These are phyloP conservation scores for Corythaeola cristata DNA, from an alignment of 2,113 vertebrate species.

Conservation along the genomic window DNA sequence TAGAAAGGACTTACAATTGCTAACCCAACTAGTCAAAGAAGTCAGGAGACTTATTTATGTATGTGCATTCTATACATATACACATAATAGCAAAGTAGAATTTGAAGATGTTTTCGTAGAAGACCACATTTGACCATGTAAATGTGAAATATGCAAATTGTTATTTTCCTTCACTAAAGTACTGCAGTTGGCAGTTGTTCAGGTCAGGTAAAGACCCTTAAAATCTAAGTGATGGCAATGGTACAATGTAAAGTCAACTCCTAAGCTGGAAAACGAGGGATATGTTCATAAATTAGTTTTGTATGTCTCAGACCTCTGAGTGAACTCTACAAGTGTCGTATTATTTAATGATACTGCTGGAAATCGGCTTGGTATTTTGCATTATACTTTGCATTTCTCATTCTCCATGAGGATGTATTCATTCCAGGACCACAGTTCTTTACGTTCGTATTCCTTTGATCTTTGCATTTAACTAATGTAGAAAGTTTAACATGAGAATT, in stretches of 20 bases:
- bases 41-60: neutral
- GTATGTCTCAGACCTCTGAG: neutral
- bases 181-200: neutral
- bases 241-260: neutral
- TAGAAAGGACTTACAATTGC: neutral
- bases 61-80: neutral
- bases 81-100: neutral
- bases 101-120: neutral
- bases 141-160: neutral
- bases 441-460: neutral
- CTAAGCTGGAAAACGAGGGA: neutral
- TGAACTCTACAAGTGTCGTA: neutral
- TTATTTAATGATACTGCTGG: neutral
- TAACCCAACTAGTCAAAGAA: neutral
- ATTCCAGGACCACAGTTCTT: neutral
- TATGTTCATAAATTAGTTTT: neutral
- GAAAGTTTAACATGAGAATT: neutral
- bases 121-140: neutral
- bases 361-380: neutral
- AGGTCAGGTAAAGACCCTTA: neutral
- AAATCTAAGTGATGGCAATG: neutral
- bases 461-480: neutral
- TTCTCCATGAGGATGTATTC: neutral
- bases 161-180: neutral
- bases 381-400: neutral